Percentiles rank a stretch among this genome's conserved stretches.
phyloP scores from a whole-genome alignment of 2,113 vertebrate species.

The Catagonus wagneri region DNA sequence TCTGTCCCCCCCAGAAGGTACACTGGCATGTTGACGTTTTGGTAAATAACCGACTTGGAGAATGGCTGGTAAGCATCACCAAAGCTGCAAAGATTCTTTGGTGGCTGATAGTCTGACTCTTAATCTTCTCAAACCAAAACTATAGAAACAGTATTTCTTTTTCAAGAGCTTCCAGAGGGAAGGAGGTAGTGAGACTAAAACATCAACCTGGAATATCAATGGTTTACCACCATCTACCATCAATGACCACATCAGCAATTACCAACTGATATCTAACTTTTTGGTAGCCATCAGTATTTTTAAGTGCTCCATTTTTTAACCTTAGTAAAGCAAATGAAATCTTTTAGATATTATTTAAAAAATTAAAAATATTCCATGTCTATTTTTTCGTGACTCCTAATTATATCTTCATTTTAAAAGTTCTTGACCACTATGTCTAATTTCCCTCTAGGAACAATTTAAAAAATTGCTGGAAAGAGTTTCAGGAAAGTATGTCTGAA shows the following conservation, averaged over 20 bases:
- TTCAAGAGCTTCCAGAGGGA: background rate
- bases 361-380: slow-evolving; percentile 45
- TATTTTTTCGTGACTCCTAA: slow-evolving; percentile 44
- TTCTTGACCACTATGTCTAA: slow-evolving; percentile 36
- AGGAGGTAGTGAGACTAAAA: background rate
- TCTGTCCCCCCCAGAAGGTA: background rate
- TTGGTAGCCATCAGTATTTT: background rate
- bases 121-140: background rate
- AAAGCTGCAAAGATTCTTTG: background rate
- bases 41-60: background rate
- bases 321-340: slow-evolving; percentile 38
- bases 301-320: slow-evolving; percentile 8
- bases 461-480: slow-evolving; percentile 39
- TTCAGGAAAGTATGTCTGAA: background rate
- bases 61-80: background rate
- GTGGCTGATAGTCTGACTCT: background rate
- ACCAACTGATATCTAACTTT: background rate
- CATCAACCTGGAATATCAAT: background rate
- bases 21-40: background rate
- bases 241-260: background rate
- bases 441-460: slow-evolving; percentile 35
- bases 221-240: background rate
- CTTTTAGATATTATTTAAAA: slow-evolving; percentile 9
- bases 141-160: background rate
- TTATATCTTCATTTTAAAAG: slow-evolving; percentile 23